Conservation (phyloP, 2,888 invertebrate genomes). For the Metopia argyrocephala region DNA sequence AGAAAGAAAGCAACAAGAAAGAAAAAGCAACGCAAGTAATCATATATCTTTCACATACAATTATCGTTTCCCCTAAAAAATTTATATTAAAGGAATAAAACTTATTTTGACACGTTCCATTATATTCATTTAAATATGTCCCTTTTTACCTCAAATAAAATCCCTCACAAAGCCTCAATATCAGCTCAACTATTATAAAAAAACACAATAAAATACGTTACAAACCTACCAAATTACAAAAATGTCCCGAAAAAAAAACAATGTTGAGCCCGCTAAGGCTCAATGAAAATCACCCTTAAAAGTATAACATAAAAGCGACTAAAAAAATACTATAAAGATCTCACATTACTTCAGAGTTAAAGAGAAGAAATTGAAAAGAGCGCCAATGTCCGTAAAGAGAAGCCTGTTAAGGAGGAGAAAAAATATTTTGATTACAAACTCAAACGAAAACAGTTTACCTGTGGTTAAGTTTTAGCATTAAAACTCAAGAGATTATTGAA, state of each 20-base stretch:
- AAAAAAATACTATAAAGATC: no score
- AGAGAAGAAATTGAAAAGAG: conserved; percentile 25
- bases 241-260: conserved; percentile 18
- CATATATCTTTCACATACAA: conserved; percentile 21
- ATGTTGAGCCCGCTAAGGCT: conserved; percentile 35
- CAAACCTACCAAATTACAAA: conserved; percentile 6
- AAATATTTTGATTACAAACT: no score
- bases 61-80: conserved; percentile 26
- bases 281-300: conserved; percentile 27
- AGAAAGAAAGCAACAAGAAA: no score
- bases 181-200: conserved; percentile 30
- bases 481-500: no score
- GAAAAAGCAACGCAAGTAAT: no score
- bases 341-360: no score
- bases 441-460: no score
- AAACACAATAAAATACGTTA: conserved; percentile 47
- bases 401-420: no score
- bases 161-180: conserved; percentile 39
- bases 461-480: no score
- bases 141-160: conserved; percentile 12
- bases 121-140: conserved; percentile 52
- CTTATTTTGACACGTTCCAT: conserved; percentile 60
- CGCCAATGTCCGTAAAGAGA: background rate
- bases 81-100: conserved; percentile 18
- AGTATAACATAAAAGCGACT: no score